Conservation (phyloP, 2,888 invertebrate species). For the Ichneumoninae sp. region DNA sequence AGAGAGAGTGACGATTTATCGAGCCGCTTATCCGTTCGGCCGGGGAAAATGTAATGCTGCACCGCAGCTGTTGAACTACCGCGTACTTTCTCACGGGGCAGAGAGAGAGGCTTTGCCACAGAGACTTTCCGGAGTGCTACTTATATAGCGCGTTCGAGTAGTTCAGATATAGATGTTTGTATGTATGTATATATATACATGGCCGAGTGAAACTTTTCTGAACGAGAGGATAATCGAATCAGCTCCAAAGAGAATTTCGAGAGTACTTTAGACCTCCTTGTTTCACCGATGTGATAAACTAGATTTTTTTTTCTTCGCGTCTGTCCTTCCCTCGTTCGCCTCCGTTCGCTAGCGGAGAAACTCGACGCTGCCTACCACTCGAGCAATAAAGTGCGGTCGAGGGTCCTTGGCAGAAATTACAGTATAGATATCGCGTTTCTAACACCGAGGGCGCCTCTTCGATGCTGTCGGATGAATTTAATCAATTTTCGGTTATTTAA, state of each 20-base stretch:
- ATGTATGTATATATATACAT: not conserved
- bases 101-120: not conserved
- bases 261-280: slow-evolving; percentile 35
- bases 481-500: not conserved
- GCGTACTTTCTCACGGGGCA: slow-evolving; percentile 48
- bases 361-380: slow-evolving; percentile 46
- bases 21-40: slow-evolving; percentile 23
- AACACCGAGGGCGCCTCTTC: slow-evolving; percentile 5
- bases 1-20: not conserved
- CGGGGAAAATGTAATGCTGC: slow-evolving; percentile 33
- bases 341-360: slow-evolving; percentile 29
- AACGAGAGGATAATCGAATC: slow-evolving; percentile 48
- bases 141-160: not conserved
- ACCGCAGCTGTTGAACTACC: slow-evolving; percentile 49
- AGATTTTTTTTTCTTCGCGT: not conserved
- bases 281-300: slow-evolving; percentile 8
- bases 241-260: slow-evolving; percentile 46
- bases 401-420: slow-evolving; percentile 38
- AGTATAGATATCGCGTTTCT: slow-evolving; percentile 2
- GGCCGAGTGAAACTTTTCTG: slow-evolving; percentile 17
- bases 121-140: slow-evolving; percentile 33
- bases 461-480: not conserved
- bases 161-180: not conserved
- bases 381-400: slow-evolving; percentile 34
- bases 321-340: slow-evolving; percentile 12